Evolutionary conservation across 1,140 invertebrate species (phyloP).

Genomic region (Micrasema minimum): DNA sequence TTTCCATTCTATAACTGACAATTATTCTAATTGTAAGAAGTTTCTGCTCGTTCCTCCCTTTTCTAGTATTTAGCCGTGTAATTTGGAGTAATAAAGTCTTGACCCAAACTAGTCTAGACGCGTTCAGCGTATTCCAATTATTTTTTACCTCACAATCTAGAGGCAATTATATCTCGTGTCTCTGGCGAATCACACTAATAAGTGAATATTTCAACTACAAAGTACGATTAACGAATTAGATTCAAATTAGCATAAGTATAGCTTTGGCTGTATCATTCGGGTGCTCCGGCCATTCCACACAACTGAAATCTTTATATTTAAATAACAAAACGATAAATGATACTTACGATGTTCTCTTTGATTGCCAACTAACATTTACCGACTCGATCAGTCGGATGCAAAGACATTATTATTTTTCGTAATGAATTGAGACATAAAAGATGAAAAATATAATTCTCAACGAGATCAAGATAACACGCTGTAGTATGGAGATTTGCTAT

Average conservation of each 20-base stretch:
- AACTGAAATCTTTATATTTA: conserved; percentile 18
- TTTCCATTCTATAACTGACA: conserved; percentile 43
- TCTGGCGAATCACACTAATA: conserved; percentile 44
- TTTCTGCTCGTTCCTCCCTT: conserved; percentile 35
- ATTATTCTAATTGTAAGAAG: conserved; percentile 49
- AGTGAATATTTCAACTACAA: conserved; percentile 13
- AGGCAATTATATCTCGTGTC: conserved; percentile 42
- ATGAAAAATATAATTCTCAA: too few species aligned
- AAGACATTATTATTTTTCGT: not conserved
- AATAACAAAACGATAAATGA: conserved; percentile 2
- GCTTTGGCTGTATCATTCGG: conserved; percentile 39
- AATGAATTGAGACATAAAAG: too few species aligned
- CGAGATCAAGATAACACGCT: too few species aligned
- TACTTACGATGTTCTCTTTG: not conserved
- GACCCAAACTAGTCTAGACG: conserved; percentile 39
- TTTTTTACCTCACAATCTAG: conserved; percentile 42
- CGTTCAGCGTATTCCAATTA: conserved; percentile 45
- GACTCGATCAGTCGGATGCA: too few species aligned
- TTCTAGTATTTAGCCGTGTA: conserved; percentile 51
- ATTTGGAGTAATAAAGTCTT: conserved; percentile 52
- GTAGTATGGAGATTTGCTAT: too few species aligned
- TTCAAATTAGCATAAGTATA: conserved; percentile 46
- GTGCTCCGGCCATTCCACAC: conserved; percentile 2
- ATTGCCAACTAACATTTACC: not conserved
- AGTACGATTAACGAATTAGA: conserved; percentile 23